Conservation (phyloP, 2,113 vertebrate genomes). For the Chionodraco myersi region DNA sequence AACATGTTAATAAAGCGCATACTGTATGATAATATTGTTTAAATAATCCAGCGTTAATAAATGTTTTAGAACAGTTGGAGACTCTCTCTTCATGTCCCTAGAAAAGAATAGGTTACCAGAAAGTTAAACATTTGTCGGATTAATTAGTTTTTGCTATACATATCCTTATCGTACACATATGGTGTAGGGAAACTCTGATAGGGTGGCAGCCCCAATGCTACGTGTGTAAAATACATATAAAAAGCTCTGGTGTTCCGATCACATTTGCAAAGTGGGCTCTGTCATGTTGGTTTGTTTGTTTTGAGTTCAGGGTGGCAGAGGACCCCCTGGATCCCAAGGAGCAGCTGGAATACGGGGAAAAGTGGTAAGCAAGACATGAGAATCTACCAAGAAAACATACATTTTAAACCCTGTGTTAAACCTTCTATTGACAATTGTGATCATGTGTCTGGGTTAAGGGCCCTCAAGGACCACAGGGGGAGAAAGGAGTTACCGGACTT, state of each 20-base stretch:
- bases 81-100: no score
- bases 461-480: constrained; percentile 97
- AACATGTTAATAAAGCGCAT: no score
- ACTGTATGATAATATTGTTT: no score
- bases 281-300: not conserved
- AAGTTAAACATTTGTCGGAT: no score
- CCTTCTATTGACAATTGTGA: not conserved
- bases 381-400: not conserved
- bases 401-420: not conserved
- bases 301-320: constrained; percentile 87
- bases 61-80: no score
- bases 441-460: constrained; percentile 80
- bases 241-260: not conserved
- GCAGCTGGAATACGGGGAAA: constrained; percentile 90
- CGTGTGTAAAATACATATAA: not conserved
- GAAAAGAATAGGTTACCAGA: no score
- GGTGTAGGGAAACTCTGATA: no score
- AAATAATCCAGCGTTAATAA: no score
- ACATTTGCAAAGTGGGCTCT: not conserved
- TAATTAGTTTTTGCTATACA: no score
- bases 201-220: no score
- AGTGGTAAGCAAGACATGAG: constrained; percentile 82
- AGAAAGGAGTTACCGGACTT: constrained; percentile 91
- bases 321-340: constrained; percentile 85
- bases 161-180: no score